These are phyloP conservation scores for Bimastos eiseni DNA, from an alignment of 2,888 invertebrate species.

Conservation along the genomic window DNA sequence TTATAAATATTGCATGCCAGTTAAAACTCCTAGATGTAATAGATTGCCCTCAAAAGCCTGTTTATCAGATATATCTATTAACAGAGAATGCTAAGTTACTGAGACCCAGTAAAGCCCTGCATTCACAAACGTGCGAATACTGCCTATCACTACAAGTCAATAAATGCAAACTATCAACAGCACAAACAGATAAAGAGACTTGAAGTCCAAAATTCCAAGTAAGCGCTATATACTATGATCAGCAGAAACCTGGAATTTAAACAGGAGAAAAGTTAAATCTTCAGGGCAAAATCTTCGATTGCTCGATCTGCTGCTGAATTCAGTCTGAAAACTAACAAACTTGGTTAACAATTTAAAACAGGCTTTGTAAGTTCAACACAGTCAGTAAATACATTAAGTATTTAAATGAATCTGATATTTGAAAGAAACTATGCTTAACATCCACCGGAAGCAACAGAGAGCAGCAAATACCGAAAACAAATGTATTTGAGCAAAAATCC, in stretches of 20 bases:
- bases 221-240: neutral
- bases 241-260: neutral
- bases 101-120: neutral
- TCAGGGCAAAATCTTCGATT: neutral
- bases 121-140: neutral
- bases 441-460: neutral
- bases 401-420: neutral
- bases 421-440: conserved; percentile 4
- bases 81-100: neutral
- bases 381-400: neutral
- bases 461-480: neutral
- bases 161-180: neutral
- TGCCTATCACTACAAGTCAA: neutral
- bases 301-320: neutral
- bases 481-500: neutral
- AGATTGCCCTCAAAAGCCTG: neutral
- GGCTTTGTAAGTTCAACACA: neutral
- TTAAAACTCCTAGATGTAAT: too few species aligned
- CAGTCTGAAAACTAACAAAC: neutral
- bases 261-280: neutral
- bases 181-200: neutral
- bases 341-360: neutral
- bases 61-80: neutral
- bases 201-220: neutral
- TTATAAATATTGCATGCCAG: too few species aligned